Evolutionary conservation across 2,888 invertebrate genomes (phyloP).

Genomic region (Nebria brevicollis): DNA sequence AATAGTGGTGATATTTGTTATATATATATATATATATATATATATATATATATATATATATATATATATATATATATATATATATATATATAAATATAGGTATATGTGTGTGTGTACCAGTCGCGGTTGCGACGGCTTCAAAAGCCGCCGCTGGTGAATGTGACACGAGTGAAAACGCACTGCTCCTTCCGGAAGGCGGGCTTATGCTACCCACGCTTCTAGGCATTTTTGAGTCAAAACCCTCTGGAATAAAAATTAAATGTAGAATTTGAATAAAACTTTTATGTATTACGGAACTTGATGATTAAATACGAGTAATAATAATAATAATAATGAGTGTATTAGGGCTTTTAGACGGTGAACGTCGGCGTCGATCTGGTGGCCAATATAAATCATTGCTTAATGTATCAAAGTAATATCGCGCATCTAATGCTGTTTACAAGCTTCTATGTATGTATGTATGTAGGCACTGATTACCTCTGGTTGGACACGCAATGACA

Average conservation of each 20-base stretch:
- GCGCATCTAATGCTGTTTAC: constrained; percentile 17
- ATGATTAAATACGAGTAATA: too few species aligned
- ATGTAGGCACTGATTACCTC: not conserved
- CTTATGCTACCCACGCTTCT: constrained; percentile 15
- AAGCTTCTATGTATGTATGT: constrained; percentile 3
- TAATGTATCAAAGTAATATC: constrained; percentile 7
- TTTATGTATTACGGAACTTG: too few species aligned
- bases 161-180: constrained; percentile 22
- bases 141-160: constrained; percentile 20
- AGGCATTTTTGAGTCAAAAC: not conserved
- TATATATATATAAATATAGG: not conserved
- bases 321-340: not conserved
- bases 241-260: not conserved
- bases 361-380: constrained; percentile 10
- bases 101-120: not conserved
- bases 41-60: not conserved
- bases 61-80: too few species aligned
- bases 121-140: constrained; percentile 14
- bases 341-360: not conserved
- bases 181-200: constrained; percentile 15
- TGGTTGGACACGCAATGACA: constrained; percentile 8
- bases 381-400: constrained; percentile 10
- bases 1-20: too few species aligned
- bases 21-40: too few species aligned
- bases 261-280: too few species aligned